Conservation (phyloP, 2,113 vertebrate species). For the Mellivora capensis region DNA sequence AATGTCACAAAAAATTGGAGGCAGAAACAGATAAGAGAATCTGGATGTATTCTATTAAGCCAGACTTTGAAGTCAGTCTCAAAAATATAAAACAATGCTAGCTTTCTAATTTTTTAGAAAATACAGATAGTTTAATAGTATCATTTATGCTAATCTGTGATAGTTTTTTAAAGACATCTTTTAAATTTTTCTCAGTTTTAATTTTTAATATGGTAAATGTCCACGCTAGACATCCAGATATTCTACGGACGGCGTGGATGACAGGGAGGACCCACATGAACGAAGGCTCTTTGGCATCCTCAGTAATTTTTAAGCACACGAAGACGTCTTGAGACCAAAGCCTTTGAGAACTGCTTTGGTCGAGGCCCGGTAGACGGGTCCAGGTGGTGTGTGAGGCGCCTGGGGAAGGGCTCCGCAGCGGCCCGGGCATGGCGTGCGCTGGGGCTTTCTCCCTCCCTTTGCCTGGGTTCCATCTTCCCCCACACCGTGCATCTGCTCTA, state of each 20-base stretch:
- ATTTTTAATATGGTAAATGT: not conserved
- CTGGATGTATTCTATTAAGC: not conserved
- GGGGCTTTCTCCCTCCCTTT: rapidly evolving
- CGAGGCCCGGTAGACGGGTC: rapidly evolving
- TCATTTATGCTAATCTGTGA: not conserved
- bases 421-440: rapidly evolving
- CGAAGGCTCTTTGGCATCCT: not conserved
- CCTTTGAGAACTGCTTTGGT: not conserved
- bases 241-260: not conserved
- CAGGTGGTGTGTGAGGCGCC: not conserved
- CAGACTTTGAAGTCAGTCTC: not conserved
- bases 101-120: not conserved
- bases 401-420: not conserved
- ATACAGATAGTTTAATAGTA: not conserved
- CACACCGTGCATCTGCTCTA: not conserved
- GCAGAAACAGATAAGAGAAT: not conserved
- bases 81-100: not conserved
- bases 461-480: rapidly evolving
- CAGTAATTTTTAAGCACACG: too few species aligned
- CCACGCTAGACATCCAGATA: not conserved
- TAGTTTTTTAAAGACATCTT: not conserved
- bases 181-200: not conserved
- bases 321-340: not conserved
- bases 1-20: not conserved
- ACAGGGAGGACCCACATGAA: not conserved